Conservation (phyloP, 2,113 vertebrate genomes). For the Oncorhynchus nerka region DNA sequence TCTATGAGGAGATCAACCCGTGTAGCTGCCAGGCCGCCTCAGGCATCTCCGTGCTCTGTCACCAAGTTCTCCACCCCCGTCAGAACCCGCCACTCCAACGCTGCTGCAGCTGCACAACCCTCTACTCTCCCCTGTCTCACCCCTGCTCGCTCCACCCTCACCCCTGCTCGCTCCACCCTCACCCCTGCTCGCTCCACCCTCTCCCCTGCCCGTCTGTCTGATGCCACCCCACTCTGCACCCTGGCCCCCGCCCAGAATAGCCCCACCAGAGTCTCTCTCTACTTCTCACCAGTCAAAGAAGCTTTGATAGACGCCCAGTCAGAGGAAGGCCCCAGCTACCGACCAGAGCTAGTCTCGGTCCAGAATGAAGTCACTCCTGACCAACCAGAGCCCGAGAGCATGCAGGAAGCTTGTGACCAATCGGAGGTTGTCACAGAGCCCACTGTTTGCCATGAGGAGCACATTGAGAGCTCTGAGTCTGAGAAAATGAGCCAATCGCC, state of each 20-base stretch:
- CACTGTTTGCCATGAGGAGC: neutral
- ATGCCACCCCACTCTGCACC: constrained; percentile 32
- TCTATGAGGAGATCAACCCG: constrained; percentile 59
- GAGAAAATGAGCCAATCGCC: neutral
- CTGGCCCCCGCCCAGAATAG: neutral
- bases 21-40: constrained; percentile 27
- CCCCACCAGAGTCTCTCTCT: constrained; percentile 5
- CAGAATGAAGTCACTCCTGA: neutral
- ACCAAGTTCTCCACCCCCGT: constrained; percentile 51
- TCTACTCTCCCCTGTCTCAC: constrained; percentile 22
- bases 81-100: constrained; percentile 39
- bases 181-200: constrained; percentile 12
- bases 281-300: constrained; percentile 35
- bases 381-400: neutral
- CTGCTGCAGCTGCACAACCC: constrained; percentile 16
- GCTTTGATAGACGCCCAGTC: constrained; percentile 14
- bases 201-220: constrained; percentile 14
- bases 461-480: neutral
- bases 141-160: neutral
- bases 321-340: neutral
- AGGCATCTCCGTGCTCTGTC: constrained; percentile 40
- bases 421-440: neutral
- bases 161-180: neutral
- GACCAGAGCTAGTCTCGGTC: neutral
- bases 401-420: neutral